A percentile compares a stretch with the other conserved stretches of the same genome.
These are phyloP conservation scores for Melipona quadrifasciata DNA, from an alignment of 1,140 invertebrate genomes.

Conservation along the genomic window DNA sequence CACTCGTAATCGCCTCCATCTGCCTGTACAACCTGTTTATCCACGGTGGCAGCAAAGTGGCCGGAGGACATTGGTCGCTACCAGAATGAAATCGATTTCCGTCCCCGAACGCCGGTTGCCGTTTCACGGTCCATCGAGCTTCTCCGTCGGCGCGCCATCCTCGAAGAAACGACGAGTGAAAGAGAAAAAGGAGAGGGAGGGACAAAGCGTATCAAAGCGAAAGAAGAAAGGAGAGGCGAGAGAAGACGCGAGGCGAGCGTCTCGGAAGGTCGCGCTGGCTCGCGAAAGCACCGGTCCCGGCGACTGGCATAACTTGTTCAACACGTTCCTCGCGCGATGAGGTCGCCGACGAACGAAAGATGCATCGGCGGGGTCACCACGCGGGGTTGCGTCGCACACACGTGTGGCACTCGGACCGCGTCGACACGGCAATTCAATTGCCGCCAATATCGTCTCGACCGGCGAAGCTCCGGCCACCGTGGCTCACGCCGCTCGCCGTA, in stretches of 20 bases:
- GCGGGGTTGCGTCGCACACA: slow-evolving; percentile 62
- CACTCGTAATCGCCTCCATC: no score
- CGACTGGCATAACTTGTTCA: slow-evolving; percentile 70
- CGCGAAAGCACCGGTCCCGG: slow-evolving; percentile 43
- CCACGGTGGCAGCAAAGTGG: slow-evolving; percentile 23
- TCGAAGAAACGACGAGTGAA: background rate
- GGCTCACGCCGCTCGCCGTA: slow-evolving; percentile 29
- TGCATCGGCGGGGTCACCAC: slow-evolving; percentile 63
- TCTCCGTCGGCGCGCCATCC: background rate
- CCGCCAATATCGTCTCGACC: slow-evolving; percentile 59
- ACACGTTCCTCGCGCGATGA: slow-evolving; percentile 69
- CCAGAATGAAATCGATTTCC: slow-evolving; percentile 66
- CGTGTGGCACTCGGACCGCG: slow-evolving; percentile 57
- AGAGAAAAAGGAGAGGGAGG: background rate
- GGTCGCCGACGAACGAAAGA: slow-evolving; percentile 62
- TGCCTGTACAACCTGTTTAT: slow-evolving; percentile 42
- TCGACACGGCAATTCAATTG: slow-evolving; percentile 67
- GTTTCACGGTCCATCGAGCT: slow-evolving; percentile 60
- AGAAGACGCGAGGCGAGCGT: slow-evolving; percentile 33
- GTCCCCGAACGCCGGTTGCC: slow-evolving; percentile 20
- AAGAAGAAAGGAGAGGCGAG: background rate
- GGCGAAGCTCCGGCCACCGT: slow-evolving; percentile 29
- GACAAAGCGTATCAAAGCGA: slow-evolving; percentile 4
- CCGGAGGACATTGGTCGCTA: slow-evolving; percentile 43
- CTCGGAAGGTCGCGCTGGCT: slow-evolving; percentile 26